Evolutionary conservation across 2,888 invertebrate genomes (phyloP).

Genomic region (Andrena minutula): DNA sequence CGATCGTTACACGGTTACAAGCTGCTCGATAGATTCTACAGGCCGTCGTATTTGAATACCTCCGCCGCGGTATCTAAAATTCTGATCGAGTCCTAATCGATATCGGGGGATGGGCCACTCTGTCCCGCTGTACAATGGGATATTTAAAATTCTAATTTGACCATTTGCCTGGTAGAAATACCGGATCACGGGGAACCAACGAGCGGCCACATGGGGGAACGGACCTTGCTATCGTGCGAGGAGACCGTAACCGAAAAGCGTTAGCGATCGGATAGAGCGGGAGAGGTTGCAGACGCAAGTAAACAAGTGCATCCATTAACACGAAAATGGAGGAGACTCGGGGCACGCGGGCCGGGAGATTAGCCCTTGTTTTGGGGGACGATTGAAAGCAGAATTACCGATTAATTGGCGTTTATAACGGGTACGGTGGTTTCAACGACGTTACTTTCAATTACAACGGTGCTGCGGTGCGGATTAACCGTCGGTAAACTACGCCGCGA

Average conservation of each 20-base stretch:
- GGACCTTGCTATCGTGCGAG: too few relatives aligned
- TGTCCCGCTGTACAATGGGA: conserved; percentile 17
- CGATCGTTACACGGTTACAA: conserved; percentile 34
- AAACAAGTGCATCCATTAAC: conserved; percentile 17
- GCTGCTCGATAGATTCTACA: conserved; percentile 27
- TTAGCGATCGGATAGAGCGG: neutral
- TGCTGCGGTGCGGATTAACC: conserved; percentile 5
- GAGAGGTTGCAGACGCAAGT: neutral
- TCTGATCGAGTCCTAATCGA: conserved; percentile 41
- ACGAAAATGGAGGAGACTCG: neutral
- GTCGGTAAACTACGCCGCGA: conserved; percentile 10
- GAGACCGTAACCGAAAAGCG: neutral
- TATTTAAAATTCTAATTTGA: conserved; percentile 65
- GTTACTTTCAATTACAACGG: conserved; percentile 32
- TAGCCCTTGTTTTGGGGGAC: neutral
- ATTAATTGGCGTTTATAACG: conserved; percentile 3
- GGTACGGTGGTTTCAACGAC: conserved; percentile 10
- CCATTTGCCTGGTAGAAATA: conserved; percentile 20
- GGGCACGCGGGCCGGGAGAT: neutral
- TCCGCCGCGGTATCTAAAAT: conserved; percentile 54
- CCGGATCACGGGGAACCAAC: conserved; percentile 6
- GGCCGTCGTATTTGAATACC: conserved; percentile 26
- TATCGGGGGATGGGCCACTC: conserved; percentile 22
- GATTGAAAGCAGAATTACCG: neutral
- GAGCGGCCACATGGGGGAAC: too few relatives aligned